Evolutionary conservation across 2,797 vertebrate genomes (phyloP).

Genomic region (Vultur gryphus): DNA sequence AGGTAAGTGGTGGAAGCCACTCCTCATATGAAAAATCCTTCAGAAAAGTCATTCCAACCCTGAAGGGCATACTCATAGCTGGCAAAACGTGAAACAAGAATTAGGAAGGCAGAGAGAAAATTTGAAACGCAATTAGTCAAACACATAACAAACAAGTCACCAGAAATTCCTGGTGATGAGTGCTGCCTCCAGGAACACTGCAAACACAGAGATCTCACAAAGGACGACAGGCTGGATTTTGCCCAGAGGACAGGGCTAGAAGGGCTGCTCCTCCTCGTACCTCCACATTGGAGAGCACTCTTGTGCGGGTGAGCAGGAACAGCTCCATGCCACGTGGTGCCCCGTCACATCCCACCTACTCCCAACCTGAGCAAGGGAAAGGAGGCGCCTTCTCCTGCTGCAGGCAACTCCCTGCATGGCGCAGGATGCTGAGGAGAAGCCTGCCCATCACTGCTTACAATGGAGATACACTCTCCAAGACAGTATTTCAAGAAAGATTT

Average conservation of each 20-base stretch:
- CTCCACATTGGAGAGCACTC: neutral
- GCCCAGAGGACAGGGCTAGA: neutral
- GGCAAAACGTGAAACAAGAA: neutral
- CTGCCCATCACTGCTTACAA: neutral
- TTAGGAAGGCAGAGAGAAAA: slow-evolving; percentile 1
- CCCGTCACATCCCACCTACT: fast-evolving
- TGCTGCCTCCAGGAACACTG: neutral
- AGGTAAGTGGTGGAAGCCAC: neutral
- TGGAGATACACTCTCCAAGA: neutral
- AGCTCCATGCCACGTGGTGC: neutral
- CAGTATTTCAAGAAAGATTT: neutral
- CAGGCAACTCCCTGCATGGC: neutral
- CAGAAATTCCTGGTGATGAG: neutral
- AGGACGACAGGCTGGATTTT: neutral
- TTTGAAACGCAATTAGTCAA: neutral
- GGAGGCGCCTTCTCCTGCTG: neutral
- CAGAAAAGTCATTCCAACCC: neutral
- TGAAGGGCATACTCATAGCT: neutral
- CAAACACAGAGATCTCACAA: neutral
- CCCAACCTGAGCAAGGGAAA: neutral
- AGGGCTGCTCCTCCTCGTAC: neutral
- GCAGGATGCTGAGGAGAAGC: neutral
- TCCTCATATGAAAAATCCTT: neutral
- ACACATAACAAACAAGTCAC: neutral
- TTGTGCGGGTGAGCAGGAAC: neutral